Percentiles rank a stretch among this genome's conserved stretches.
Evolutionary conservation across 1,140 invertebrate genomes (phyloP).

Genomic region (Habropoda laboriosa): DNA sequence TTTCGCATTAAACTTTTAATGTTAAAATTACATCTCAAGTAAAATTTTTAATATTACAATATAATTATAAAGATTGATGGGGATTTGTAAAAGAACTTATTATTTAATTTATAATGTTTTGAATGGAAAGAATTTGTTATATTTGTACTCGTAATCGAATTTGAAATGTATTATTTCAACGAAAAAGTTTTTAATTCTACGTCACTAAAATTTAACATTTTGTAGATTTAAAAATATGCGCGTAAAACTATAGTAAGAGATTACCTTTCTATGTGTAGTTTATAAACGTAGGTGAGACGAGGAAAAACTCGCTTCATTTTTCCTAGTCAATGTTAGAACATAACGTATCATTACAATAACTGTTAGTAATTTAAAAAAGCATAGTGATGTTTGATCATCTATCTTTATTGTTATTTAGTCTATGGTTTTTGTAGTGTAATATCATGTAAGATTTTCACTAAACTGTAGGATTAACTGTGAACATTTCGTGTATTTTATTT

Average conservation of each 20-base stretch:
- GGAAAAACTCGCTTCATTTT: slow-evolving; percentile 3
- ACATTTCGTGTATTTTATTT: slow-evolving; percentile 6
- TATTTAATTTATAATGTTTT: no score
- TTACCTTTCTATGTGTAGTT: slow-evolving; percentile 10
- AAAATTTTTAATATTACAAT: no score
- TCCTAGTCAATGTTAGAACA: slow-evolving; percentile 39
- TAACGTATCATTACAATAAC: slow-evolving; percentile 26
- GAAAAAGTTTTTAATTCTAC: neutral
- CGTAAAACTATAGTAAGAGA: neutral
- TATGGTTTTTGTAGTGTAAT: slow-evolving; percentile 26
- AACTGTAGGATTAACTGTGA: neutral
- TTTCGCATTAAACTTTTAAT: no score
- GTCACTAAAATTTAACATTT: neutral
- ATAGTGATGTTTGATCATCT: slow-evolving; percentile 18
- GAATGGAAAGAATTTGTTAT: no score
- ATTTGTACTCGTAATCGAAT: neutral
- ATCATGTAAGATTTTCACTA: slow-evolving; percentile 16
- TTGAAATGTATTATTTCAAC: neutral
- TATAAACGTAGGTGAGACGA: neutral
- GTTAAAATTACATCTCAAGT: no score
- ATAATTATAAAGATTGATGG: no score
- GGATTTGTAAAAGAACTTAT: no score
- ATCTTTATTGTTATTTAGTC: slow-evolving; percentile 34
- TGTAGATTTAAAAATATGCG: neutral
- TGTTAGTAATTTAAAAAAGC: slow-evolving; percentile 41